Base-by-base conservation (phyloP, 2,888 invertebrate species). In the Agrotis segetum region DNA sequence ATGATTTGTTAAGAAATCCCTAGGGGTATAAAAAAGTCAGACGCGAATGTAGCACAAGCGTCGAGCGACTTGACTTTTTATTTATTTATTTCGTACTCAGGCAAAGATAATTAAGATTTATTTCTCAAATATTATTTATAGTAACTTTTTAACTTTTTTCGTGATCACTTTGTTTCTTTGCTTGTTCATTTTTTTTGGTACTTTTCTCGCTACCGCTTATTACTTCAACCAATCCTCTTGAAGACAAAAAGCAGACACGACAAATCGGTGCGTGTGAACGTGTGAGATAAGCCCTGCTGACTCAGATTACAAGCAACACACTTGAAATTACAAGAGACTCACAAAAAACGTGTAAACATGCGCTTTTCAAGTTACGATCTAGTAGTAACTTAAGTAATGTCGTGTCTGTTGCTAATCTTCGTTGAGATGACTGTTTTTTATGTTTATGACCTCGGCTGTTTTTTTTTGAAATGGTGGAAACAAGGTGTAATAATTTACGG, bases 241-340 rank as follows among this genome's bases (percentile, higher is more conserved):
- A 79, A 85, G 89, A 92, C 89, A 90, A 89, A 91, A 92, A 90
- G 86, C 93, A 93, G 92, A 90, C 90, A 79, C 86, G 83, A 80
- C 85, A 87, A 88, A 88, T 88, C 85, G 81, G 83, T 87, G 87
- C 92, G 93, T 94, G 94, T 93, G 94, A 94, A 94, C 91, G 86
- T 71, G 84, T 62, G 80, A 90, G 92, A 92, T 91, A 92, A 92
- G 82, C 72, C 69, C 55, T 65, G 40, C 71, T 44, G 85, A 74
- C 83, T 84, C 86, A 81, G 81, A 80, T 88, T 85, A 85, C 88
- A 74, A 64, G 62, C 47, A 65, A 68, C 75, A 85, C 77, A 85
- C 82, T 85, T 81, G 84, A 84, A 82, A 75, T 34, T 71, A 84
- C 83, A 88, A 88, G 82, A 83, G 83, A 85, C 79, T 71, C 69